Evolutionary conservation across 2,113 vertebrate genomes (phyloP), one percentile per base, ranked within the genome.

Genomic region (Donacobius atricapilla): DNA sequence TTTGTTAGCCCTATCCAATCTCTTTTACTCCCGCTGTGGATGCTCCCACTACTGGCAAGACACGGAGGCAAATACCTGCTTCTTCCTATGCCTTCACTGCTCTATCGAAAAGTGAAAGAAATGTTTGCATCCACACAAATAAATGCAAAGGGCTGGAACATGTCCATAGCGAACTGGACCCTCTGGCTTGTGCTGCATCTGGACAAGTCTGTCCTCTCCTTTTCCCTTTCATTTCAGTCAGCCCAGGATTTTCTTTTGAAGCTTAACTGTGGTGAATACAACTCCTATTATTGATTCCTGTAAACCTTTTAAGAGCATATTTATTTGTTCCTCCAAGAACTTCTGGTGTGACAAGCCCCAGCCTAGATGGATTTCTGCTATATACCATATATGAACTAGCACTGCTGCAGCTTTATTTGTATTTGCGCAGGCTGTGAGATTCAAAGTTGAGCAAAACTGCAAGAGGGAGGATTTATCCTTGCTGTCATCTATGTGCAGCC

Each of bases 371-470:
- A 72, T 80, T 83, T 86, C n/a, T 82, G 30, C 60, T 64, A 2
- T 11, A 14, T 27, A 40, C 25, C 0, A 0, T 48, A 21, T 19
- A 64, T 4, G 6, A 85, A 56, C 28, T 11, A 44, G 66, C 3
- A 64, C 19, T 6, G 10, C 22, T 82, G 66, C 48, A 83, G 19
- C 37, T 88, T 86, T 60, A 51, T 44, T 64, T 83, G 2, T 14
- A n/a, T 70, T 77, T 85, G 19, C 57, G 64, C 40, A 80, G 33
- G 17, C 35, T 19, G 3, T 11, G 7, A 94, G 33, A 56, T 47
- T 90, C 24, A 31, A 72, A 78, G 42, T 16, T 30, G 15, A 70
- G 33, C 27, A 30, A 44, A 79, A 77, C 37, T 57, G 42, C 35
- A 89, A 64, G 58, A 71, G 5, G 17, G 20, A 64, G 37, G 37